phyloP scores from a whole-genome alignment of 2,888 invertebrate genomes.

The Chydorus sphaericus region DNA sequence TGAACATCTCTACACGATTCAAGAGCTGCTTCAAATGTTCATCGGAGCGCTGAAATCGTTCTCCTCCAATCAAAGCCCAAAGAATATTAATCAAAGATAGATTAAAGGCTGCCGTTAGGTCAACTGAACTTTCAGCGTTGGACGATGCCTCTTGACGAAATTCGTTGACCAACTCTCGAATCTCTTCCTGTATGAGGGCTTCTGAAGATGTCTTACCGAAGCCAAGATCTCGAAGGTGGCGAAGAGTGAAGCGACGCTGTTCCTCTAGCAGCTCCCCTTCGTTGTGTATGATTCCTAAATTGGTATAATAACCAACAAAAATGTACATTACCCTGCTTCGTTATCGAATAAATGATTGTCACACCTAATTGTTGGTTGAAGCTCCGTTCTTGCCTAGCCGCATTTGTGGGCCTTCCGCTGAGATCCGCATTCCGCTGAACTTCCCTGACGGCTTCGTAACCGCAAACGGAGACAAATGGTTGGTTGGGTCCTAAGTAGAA shows the following conservation, averaged over 20 bases:
- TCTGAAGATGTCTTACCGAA: background rate
- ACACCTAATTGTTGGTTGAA: background rate
- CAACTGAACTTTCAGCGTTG: conserved; percentile 12
- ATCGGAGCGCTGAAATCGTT: conserved; percentile 17
- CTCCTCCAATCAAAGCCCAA: conserved; percentile 52
- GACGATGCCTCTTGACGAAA: conserved; percentile 18
- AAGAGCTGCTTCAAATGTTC: conserved; percentile 24
- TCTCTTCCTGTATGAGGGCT: background rate
- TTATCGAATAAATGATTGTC: background rate
- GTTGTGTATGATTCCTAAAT: conserved; percentile 37
- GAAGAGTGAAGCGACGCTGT: background rate
- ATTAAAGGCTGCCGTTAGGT: background rate
- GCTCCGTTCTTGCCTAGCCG: background rate
- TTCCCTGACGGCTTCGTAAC: conserved; percentile 8
- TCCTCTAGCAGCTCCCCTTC: conserved; percentile 38
- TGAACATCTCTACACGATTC: background rate
- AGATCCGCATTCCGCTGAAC: conserved; percentile 18
- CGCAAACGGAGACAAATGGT: conserved; percentile 17
- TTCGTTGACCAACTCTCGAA: background rate
- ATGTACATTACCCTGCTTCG: background rate
- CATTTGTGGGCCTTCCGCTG: background rate
- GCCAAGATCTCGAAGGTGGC: background rate
- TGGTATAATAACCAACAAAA: background rate
- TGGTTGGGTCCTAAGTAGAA: conserved; percentile 15
- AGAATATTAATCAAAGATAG: conserved; percentile 37